A percentile compares a stretch with the other conserved stretches of the same genome.
phyloP scores from a whole-genome alignment of 1,140 invertebrate genomes.

The Macrostomum lignano region DNA sequence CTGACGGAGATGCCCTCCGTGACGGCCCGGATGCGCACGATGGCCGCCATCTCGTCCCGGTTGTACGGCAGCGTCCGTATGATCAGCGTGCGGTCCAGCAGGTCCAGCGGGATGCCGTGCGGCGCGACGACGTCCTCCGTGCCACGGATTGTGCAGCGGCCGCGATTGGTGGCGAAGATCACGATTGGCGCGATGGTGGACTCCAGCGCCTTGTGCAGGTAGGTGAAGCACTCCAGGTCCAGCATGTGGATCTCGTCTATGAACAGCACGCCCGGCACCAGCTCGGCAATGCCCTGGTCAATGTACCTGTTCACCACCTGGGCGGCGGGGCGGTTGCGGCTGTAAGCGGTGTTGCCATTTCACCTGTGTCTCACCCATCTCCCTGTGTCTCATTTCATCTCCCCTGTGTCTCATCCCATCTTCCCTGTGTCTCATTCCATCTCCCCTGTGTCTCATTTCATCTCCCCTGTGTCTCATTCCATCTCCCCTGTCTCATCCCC shows the following conservation, averaged over 20 bases:
- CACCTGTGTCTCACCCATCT: no score
- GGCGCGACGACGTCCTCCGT: conserved; percentile 69
- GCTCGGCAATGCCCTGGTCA: conserved; percentile 87
- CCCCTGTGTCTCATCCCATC: no score
- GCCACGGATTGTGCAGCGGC: conserved; percentile 63
- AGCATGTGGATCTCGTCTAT: conserved; percentile 99
- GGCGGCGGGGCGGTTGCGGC: no score
- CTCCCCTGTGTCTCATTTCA: no score
- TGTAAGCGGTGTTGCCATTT: no score
- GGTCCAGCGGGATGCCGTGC: conserved; percentile 60
- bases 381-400: no score
- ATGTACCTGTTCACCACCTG: conserved; percentile 98
- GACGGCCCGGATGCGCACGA: conserved; percentile 56
- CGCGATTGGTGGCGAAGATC: conserved; percentile 96
- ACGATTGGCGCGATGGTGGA: conserved; percentile 90
- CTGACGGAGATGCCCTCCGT: conserved; percentile 66
- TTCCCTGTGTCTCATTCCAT: no score
- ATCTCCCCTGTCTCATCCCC: no score
- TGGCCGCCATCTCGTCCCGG: conserved; percentile 43
- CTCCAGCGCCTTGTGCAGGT: conserved; percentile 78
- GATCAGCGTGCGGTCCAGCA: conserved; percentile 68
- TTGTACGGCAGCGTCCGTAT: conserved; percentile 61
- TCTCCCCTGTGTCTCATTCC: no score
- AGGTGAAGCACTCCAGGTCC: conserved; percentile 96
- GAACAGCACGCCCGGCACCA: conserved; percentile 94